Base-by-base conservation (phyloP, 2,797 vertebrate species). In the Crenuchus spilurus region DNA sequence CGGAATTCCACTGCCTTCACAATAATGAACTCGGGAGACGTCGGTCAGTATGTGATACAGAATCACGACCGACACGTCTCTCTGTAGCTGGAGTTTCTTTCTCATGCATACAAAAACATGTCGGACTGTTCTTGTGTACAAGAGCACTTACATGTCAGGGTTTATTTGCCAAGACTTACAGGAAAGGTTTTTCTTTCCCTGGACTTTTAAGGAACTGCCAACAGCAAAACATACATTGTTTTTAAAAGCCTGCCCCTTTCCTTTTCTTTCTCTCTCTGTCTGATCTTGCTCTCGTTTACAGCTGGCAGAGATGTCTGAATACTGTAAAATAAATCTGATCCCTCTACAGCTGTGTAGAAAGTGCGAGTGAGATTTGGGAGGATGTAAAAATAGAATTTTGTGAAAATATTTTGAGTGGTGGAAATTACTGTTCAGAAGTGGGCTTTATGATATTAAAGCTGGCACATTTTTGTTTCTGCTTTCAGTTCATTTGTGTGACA, bases 1-100 rank as follows among this genome's bases (percentile, higher is more conserved):
- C 55, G 96, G 96, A 77, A 99, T 99, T 80, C 97, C 97, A 0
- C 92, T 99, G 61, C 96, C 97, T 31, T 92, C 96, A 1, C 96
- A 98, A 75, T 99, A 91, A 93, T 81, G 37, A 28, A n/a, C 46
- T 30, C 41, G 20, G n/a, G 49, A 39, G 52, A n/a, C 42, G 79
- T 63, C 66, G 8, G 2, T 11, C 57, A 24, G 3, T 6, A 13
- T 1, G 3, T 24, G 57, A 20, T 9, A 5, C 70, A 63, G 46
- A 52, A 24, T 4, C 6, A 41, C 22, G 1, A 5, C 35, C 20
- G 4, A 18, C 20, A 39, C 58, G 5, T 26, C 20, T 18, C 16
- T 18, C 20, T 52, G 49, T 52, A 52, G 31, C 57, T 60, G 31
- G 18, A n/a, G 54, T 30, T n/a, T 10, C 10, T 54, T 1, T 31